A percentile compares a stretch with the other conserved stretches of the same genome.
These are phyloP conservation scores for Neodiprion fabricii DNA, from an alignment of 1,140 invertebrate genomes.

Conservation along the genomic window DNA sequence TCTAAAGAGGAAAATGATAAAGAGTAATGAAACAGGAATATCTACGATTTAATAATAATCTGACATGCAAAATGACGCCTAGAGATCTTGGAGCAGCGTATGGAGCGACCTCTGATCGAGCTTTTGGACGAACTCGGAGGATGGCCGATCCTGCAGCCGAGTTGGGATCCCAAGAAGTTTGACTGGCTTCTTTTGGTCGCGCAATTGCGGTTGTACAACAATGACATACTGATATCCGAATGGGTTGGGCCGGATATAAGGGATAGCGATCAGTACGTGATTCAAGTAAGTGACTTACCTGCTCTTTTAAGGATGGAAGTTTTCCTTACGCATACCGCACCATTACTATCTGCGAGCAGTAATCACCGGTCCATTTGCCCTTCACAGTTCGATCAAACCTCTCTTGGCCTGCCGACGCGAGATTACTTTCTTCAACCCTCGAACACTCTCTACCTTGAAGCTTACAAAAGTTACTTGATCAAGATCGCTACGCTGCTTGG, in stretches of 20 bases:
- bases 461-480: conserved; percentile 81
- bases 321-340: not conserved
- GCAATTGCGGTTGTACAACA: conserved; percentile 80
- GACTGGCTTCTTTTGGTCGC: conserved; percentile 80
- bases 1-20: too few species aligned
- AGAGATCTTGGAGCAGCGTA: conserved; percentile 72
- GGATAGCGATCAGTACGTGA: conserved; percentile 84
- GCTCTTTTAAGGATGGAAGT: conserved; percentile 10
- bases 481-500: conserved; percentile 74
- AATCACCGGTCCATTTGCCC: not conserved
- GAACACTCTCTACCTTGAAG: conserved; percentile 75
- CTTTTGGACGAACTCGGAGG: conserved; percentile 80
- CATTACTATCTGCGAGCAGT: conserved; percentile 8
- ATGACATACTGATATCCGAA: conserved; percentile 82
- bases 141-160: conserved; percentile 79
- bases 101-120: conserved; percentile 73
- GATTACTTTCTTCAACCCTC: conserved; percentile 82
- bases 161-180: conserved; percentile 71
- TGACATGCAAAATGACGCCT: conserved; percentile 32
- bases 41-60: not conserved
- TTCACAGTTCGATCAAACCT: conserved; percentile 81
- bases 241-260: conserved; percentile 90
- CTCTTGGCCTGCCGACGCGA: conserved; percentile 83
- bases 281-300: conserved; percentile 67
- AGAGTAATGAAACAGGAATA: too few species aligned